Conservation (phyloP, 2,113 vertebrate species). For the Epinephelus moara region DNA sequence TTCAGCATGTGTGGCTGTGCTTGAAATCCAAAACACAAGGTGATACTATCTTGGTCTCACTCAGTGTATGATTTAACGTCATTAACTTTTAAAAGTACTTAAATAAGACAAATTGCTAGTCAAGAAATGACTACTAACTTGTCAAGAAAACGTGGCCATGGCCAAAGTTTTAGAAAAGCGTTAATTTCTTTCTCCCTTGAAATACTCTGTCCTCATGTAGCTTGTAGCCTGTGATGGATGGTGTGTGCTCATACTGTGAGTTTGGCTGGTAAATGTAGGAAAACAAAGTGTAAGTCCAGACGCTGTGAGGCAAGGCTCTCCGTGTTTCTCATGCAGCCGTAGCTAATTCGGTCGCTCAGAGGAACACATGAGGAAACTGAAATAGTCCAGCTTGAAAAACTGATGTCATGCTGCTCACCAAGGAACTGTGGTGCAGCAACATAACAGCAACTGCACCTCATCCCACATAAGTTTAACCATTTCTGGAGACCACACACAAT, state of each 20-base stretch:
- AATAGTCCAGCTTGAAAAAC: conserved; percentile 58
- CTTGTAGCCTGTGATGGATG: neutral
- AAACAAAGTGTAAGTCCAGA: conserved; percentile 7
- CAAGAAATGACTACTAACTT: no score
- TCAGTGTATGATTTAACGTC: no score
- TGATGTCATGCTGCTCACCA: conserved; percentile 66
- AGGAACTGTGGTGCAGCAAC: conserved; percentile 42
- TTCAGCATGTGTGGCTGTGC: no score
- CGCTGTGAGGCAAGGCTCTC: conserved; percentile 18
- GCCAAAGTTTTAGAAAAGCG: neutral
- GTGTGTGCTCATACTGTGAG: neutral
- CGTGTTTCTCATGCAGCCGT: conserved; percentile 51
- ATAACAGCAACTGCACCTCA: conserved; percentile 59
- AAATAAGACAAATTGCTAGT: no score
- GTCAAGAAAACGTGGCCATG: no score
- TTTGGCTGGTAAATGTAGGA: neutral
- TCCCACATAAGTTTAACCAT: conserved; percentile 50
- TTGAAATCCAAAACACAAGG: no score
- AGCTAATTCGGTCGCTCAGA: conserved; percentile 48
- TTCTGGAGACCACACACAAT: conserved; percentile 70
- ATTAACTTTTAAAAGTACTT: no score
- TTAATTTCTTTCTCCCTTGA: neutral
- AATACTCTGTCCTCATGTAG: conserved; percentile 2
- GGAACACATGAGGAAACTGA: conserved; percentile 54
- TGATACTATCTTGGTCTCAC: no score